Percentiles rank a stretch among this genome's conserved stretches.
phyloP scores from a whole-genome alignment of 1,140 invertebrate genomes.

The Zaprionus tsacasi region DNA sequence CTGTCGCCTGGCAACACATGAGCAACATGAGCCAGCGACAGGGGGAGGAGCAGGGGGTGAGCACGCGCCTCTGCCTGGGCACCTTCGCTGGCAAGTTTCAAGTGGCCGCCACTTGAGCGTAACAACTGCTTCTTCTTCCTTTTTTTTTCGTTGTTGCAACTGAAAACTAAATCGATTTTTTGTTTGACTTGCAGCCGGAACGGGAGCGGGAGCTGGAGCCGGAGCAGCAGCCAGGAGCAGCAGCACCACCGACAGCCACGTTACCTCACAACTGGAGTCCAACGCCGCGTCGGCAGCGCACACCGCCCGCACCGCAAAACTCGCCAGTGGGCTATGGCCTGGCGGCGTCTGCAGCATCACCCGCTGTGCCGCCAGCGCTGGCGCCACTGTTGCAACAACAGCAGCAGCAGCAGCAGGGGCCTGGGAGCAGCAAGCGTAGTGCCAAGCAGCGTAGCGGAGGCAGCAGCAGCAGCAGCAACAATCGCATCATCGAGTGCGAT shows the following conservation, averaged over 20 bases:
- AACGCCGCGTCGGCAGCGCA: constrained; percentile 59
- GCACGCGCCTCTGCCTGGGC: constrained; percentile 47
- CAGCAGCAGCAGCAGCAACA: constrained; percentile 53
- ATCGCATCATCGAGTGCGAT: constrained; percentile 77
- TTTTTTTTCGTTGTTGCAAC: constrained; percentile 38
- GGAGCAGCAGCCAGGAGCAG: constrained; percentile 22
- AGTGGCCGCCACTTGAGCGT: constrained; percentile 71
- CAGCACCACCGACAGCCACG: constrained; percentile 24
- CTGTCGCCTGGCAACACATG: constrained; percentile 69
- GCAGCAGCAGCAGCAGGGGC: constrained; percentile 1
- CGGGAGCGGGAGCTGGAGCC: constrained; percentile 38
- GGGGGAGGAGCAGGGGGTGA: not conserved
- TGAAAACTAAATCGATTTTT: constrained; percentile 78
- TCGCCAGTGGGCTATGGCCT: constrained; percentile 71
- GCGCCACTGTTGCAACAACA: constrained; percentile 60
- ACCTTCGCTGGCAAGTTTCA: constrained; percentile 55
- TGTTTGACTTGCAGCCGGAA: constrained; percentile 49
- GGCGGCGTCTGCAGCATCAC: constrained; percentile 18
- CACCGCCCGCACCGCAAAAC: constrained; percentile 74
- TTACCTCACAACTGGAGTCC: constrained; percentile 62
- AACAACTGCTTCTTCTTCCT: constrained; percentile 46
- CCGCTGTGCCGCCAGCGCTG: constrained; percentile 53
- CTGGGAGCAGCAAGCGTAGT: constrained; percentile 36
- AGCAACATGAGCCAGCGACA: constrained; percentile 24
- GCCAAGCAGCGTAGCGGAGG: constrained; percentile 39